Evolutionary conservation across 2,113 vertebrate species (phyloP).

Genomic region (Gymnorhina tibicen): DNA sequence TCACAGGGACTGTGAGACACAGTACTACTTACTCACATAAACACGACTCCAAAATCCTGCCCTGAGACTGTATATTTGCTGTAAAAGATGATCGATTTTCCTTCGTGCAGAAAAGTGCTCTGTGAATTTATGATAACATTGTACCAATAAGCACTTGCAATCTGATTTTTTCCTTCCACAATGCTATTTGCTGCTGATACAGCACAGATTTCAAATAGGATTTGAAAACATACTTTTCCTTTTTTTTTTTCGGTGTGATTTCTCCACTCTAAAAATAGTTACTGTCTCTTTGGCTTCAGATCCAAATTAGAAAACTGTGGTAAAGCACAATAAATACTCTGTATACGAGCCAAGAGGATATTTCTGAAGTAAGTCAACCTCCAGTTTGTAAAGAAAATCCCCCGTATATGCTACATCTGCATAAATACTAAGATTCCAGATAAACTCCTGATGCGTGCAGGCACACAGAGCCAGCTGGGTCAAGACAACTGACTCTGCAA

Average conservation of each 20-base stretch:
- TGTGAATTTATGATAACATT: background rate
- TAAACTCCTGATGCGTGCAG: rapidly evolving
- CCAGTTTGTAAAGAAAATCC: background rate
- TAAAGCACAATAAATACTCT: background rate
- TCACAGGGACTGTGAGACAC: rapidly evolving
- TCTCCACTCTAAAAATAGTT: background rate
- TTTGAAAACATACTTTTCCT: background rate
- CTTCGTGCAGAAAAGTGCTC: background rate
- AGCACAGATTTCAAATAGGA: background rate
- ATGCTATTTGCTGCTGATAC: background rate
- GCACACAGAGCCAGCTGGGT: background rate
- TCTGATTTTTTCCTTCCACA: background rate
- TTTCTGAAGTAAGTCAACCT: background rate
- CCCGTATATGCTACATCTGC: background rate
- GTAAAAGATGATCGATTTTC: background rate
- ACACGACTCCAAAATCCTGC: background rate
- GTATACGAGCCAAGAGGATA: background rate
- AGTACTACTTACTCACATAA: rapidly evolving
- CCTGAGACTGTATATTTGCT: background rate
- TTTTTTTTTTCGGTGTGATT: background rate
- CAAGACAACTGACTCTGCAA: background rate
- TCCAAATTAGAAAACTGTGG: background rate
- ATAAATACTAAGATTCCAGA: background rate
- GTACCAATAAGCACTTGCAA: background rate
- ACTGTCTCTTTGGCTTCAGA: background rate